Evolutionary conservation across 2,797 vertebrate species (phyloP), one percentile per base, ranked within the genome.

Genomic region (Novumbra hubbsi): DNA sequence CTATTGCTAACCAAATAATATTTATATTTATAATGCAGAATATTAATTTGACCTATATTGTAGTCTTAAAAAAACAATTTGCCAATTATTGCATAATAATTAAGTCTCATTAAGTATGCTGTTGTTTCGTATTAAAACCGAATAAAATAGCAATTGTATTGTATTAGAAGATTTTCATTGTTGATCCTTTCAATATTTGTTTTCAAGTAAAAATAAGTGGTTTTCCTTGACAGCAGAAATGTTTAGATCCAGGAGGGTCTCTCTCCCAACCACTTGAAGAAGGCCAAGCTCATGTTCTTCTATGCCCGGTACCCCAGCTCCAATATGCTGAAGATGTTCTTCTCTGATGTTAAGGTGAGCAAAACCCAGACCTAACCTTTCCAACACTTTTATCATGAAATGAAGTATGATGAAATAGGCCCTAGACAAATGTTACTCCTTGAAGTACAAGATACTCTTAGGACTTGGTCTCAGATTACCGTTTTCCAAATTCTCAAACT

Each of bases 211-310:
- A 16, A 55, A 3, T 76, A 0, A 17, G 45, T 81, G 76, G 19
- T 74, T 92, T 89, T 95, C 96, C 96, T 98, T 98, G 94, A 98
- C 89, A 75, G 60, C 34, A 83, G 75, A 80, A 87, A 86, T 91
- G 95, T 92, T 89, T 93, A 98, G 95, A 98, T 99, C 92, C 98
- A 99, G 93, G 97, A 99, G 91, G 98, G 98, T 85, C 92, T 99
- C 84, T 99, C 98, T 72, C 98, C 97, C 63, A 98, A 98, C 88
- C 98, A 99, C 89, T 95, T 99, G 94, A 99, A 99, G 95, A 99
- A 99, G 93, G 98, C 98, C 88, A 99, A 99, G 91, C 96, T 99
- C 82, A 99, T 99, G 97, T 99, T 99, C 94, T 99, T 99, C 93
- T 99, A 98, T 90, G 96, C 96, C 49, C 96, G 98, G 80, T 99